These are phyloP conservation scores for Chironomus tentans DNA, from an alignment of 2,888 invertebrate species.

Conservation along the genomic window DNA sequence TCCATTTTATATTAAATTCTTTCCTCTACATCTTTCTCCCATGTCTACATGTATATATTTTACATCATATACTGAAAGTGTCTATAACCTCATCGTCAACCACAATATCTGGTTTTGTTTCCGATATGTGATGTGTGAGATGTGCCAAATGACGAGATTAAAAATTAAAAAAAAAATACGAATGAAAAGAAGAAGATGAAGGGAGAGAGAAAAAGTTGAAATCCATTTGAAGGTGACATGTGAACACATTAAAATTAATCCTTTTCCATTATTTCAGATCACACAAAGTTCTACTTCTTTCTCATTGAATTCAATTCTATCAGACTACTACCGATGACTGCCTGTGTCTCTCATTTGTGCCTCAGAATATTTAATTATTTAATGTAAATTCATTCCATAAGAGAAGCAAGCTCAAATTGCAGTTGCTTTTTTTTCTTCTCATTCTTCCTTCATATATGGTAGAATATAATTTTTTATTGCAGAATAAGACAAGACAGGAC, in stretches of 20 bases:
- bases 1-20: too few species aligned
- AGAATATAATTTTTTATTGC: too few species aligned
- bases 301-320: too few species aligned
- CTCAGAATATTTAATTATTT: slow-evolving; percentile 20
- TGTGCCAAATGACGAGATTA: slow-evolving; percentile 12
- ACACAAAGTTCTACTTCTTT: neutral
- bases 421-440: neutral
- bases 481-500: neutral
- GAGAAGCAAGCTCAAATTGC: neutral
- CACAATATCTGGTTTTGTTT: slow-evolving; percentile 2
- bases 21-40: too few species aligned
- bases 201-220: neutral
- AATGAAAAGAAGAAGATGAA: neutral
- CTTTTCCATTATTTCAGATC: slow-evolving; percentile 18
- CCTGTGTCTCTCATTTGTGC: neutral
- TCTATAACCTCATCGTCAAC: neutral
- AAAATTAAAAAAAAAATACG: too few species aligned
- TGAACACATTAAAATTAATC: slow-evolving; percentile 24
- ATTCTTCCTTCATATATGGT: too few species aligned
- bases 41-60: too few species aligned
- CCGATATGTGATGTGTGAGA: neutral
- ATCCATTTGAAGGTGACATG: slow-evolving; percentile 16
- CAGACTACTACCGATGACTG: too few species aligned
- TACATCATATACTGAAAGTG: neutral
- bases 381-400: neutral